Evolutionary conservation across 2,888 invertebrate genomes (phyloP).

Genomic region (Macrostomum cliftonense): DNA sequence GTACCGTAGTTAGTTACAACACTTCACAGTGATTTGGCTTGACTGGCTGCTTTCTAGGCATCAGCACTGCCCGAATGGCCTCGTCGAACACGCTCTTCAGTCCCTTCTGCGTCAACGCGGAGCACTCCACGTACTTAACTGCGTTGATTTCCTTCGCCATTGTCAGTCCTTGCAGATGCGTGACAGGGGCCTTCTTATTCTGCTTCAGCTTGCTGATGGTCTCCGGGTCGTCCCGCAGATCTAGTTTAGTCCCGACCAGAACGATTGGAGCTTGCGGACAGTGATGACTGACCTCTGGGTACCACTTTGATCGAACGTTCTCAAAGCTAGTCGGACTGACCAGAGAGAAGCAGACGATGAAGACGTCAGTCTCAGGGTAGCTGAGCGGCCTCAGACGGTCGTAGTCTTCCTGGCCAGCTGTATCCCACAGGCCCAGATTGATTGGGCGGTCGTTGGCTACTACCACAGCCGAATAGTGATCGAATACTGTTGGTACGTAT

Average conservation of each 20-base stretch:
- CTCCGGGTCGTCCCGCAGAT: slow-evolving; percentile 80
- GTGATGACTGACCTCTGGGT: slow-evolving; percentile 80
- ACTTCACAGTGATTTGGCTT: neutral
- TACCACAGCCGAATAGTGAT: no score
- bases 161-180: neutral
- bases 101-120: neutral
- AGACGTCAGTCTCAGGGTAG: slow-evolving; percentile 95
- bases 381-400: slow-evolving; percentile 82
- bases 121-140: neutral
- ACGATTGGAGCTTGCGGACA: slow-evolving; percentile 96
- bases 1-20: no score
- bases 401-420: slow-evolving; percentile 61
- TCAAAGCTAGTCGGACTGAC: slow-evolving; percentile 98
- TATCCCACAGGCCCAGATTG: neutral
- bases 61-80: neutral
- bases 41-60: neutral
- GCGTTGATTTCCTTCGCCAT: neutral
- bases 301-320: slow-evolving; percentile 94
- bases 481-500: no score
- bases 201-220: slow-evolving; percentile 84
- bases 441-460: neutral
- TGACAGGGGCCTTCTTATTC: slow-evolving; percentile 79
- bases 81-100: neutral
- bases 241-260: slow-evolving; percentile 83
- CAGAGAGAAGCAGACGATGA: slow-evolving; percentile 91